These are phyloP conservation scores for Patiria pectinifera DNA, from an alignment of 53 echinoderm and acorn worm species.

Conservation along the genomic window DNA sequence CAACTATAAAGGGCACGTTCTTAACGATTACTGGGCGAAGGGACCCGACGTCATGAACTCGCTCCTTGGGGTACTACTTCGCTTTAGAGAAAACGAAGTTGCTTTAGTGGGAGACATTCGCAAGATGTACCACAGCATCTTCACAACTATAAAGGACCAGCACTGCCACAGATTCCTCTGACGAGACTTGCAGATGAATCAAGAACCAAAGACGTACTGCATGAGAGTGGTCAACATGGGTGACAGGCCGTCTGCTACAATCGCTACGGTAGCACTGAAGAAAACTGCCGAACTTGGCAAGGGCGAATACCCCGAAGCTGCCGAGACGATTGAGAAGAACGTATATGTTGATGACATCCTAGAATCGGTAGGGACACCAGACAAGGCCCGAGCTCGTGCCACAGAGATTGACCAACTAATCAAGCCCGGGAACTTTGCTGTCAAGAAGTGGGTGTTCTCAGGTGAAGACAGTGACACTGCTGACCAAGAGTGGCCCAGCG, in stretches of 20 bases:
- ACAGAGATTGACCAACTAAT: conserved; percentile 49
- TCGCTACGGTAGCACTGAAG: conserved; percentile 61
- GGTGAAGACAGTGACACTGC: background rate
- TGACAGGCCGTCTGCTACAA: conserved; percentile 65
- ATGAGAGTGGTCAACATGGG: no score
- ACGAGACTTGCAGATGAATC: conserved; percentile 35
- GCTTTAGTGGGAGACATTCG: conserved; percentile 64
- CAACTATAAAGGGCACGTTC: conserved; percentile 49
- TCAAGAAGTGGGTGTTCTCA: conserved; percentile 63
- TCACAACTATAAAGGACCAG: conserved; percentile 40
- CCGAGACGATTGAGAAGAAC: conserved; percentile 54
- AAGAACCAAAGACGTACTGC: conserved; percentile 61
- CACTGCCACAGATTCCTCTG: no score
- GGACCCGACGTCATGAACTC: conserved; percentile 64
- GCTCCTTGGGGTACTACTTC: conserved; percentile 51
- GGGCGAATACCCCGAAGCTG: conserved; percentile 30
- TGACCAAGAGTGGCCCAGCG: conserved; percentile 32
- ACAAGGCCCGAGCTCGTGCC: conserved; percentile 27
- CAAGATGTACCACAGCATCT: conserved; percentile 64
- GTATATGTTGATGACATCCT: conserved; percentile 69
- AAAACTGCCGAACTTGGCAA: conserved; percentile 61
- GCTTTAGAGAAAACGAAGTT: conserved; percentile 52
- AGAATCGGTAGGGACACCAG: conserved; percentile 41
- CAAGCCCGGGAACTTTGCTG: conserved; percentile 58
- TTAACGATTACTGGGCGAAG: conserved; percentile 71